Evolutionary conservation across 2,113 vertebrate genomes (phyloP).

Genomic region (Galbula dea): DNA sequence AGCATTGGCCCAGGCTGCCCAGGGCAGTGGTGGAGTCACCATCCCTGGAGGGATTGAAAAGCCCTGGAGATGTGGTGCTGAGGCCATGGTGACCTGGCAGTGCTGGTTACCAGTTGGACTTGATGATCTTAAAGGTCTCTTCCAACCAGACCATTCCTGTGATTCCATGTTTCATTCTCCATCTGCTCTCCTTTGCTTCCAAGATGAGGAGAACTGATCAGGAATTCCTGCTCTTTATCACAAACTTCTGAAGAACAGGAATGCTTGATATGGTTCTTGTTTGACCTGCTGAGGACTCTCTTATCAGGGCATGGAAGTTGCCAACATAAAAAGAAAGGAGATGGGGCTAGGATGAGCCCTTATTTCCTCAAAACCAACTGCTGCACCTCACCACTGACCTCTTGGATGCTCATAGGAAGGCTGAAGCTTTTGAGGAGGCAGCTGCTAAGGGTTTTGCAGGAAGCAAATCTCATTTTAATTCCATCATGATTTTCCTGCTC

Average conservation of each 20-base stretch:
- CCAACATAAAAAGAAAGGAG: not conserved
- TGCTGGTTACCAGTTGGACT: too few relatives aligned
- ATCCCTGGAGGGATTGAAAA: too few relatives aligned
- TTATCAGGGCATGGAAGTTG: not conserved
- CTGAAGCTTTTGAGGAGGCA: not conserved
- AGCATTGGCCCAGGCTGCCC: too few relatives aligned
- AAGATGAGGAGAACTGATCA: not conserved
- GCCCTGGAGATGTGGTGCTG: too few relatives aligned
- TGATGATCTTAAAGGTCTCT: too few relatives aligned
- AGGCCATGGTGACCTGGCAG: too few relatives aligned
- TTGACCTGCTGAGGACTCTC: not conserved
- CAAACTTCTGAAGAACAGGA: not conserved
- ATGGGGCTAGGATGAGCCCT: not conserved
- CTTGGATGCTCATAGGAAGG: not conserved
- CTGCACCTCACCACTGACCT: not conserved
- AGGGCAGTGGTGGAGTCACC: too few relatives aligned
- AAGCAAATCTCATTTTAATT: conserved; percentile 45
- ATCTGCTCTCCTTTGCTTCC: not conserved
- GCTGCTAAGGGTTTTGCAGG: conserved; percentile 39
- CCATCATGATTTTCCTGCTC: conserved; percentile 30
- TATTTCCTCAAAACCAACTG: not conserved
- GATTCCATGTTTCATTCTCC: not conserved
- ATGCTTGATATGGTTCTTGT: not conserved
- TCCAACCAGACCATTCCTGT: too few relatives aligned
- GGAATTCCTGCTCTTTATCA: not conserved